phyloP scores from a whole-genome alignment of 2,888 invertebrate species.

The Oscheius sp. region DNA sequence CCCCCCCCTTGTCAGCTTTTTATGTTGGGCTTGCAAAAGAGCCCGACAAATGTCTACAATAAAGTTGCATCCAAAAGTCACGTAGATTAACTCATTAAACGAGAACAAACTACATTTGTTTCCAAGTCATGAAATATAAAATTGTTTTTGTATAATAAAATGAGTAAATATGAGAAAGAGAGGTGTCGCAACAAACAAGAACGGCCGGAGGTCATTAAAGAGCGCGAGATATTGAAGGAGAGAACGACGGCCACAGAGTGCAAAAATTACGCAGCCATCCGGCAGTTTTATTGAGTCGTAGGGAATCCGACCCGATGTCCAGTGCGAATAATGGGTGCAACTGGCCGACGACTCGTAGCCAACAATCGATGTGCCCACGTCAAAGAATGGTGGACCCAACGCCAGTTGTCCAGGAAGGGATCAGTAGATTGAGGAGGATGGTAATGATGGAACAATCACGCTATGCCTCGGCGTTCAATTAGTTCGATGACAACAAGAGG shows the following conservation, averaged over 20 bases:
- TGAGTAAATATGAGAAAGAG: background rate
- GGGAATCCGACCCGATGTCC: constrained; percentile 26
- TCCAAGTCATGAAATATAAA: too few species aligned
- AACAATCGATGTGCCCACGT: constrained; percentile 30
- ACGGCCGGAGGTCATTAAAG: background rate
- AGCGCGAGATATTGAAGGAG: background rate
- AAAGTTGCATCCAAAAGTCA: too few species aligned
- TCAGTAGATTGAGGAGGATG: background rate
- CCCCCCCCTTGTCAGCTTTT: too few species aligned
- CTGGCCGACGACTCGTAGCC: constrained; percentile 29
- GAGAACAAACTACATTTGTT: too few species aligned
- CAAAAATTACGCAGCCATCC: constrained; percentile 29
- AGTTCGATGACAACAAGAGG: background rate
- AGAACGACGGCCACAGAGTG: background rate
- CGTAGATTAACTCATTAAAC: too few species aligned
- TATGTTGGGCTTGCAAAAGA: too few species aligned
- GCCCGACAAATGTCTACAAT: too few species aligned
- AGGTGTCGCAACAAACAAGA: constrained; percentile 1
- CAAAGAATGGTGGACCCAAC: constrained; percentile 17
- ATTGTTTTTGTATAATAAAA: too few species aligned
- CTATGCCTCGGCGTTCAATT: background rate
- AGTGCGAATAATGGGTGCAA: constrained; percentile 30
- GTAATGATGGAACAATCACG: background rate
- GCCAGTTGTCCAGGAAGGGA: background rate
- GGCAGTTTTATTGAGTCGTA: constrained; percentile 10